phyloP scores from a whole-genome alignment of 2,113 vertebrate species.

The Steatornis caripensis region DNA sequence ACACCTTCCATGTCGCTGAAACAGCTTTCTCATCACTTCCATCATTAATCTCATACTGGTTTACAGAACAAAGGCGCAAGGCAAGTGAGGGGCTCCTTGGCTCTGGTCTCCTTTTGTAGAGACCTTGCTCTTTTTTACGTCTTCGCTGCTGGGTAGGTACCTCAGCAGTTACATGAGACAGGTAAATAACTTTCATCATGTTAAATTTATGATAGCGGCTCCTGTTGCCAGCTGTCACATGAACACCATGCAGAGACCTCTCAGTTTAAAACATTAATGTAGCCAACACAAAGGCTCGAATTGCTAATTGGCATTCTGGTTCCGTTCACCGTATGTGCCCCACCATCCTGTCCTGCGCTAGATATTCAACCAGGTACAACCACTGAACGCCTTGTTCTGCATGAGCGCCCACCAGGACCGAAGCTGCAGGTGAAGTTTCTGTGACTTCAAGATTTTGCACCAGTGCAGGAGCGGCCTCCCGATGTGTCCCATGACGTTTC shows the following conservation, averaged over 20 bases:
- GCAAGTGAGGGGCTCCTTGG: background rate
- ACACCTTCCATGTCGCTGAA: fast-evolving
- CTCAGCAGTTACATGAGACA: background rate
- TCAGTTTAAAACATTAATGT: slow-evolving; percentile 18
- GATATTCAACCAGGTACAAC: background rate
- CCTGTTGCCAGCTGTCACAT: background rate
- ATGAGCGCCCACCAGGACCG: fast-evolving
- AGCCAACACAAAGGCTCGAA: background rate
- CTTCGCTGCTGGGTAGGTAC: background rate
- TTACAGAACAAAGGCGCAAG: background rate
- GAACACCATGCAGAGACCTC: background rate
- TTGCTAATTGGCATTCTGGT: background rate
- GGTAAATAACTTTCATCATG: background rate
- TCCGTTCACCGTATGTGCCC: background rate
- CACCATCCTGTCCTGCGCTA: background rate
- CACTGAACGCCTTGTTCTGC: fast-evolving
- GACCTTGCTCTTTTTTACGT: background rate
- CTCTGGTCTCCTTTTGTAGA: background rate
- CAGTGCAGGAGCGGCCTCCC: background rate
- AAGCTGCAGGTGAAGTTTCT: background rate
- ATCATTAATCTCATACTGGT: background rate
- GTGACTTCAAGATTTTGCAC: background rate
- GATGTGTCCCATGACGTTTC: background rate
- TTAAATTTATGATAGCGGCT: background rate
- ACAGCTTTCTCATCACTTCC: background rate